Base-by-base conservation (phyloP, 2,113 vertebrate genomes). In the Ornithorhynchus anatinus region DNA sequence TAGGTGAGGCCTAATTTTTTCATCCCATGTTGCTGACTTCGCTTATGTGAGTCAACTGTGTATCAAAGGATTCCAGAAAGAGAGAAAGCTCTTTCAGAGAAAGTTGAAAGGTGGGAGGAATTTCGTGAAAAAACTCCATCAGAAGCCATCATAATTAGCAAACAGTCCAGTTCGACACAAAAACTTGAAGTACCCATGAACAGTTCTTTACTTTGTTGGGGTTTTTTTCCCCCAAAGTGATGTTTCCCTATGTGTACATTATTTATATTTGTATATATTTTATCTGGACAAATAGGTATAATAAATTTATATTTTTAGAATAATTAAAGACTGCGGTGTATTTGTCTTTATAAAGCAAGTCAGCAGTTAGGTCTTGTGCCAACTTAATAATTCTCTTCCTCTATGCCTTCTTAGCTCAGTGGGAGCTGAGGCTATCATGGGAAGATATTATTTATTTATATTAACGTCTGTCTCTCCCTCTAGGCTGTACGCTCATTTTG, bases 241-340 rank as follows among this genome's bases (percentile, higher is more conserved):
- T n/a, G n/a, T n/a, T n/a, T n/a, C n/a, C 3, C 47, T 19, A 12
- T 50, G 25, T 82, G 51, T 37, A 37, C 1, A 48, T 52, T 66
- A 58, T 69, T 39, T 62, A 5, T 5, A 67, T 76, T 66, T 59
- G 59, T 42, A 43, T 44, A 5, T 38, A 54, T 71, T 73, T 72
- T 65, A n/a, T 52, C 17, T 36, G 45, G 61, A 59, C 3, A 62
- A 23, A 45, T 52, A 56, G 23, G 31, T 8, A 47, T 56, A 69
- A 27, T 56, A 29, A 58, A 47, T 39, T 3, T 51, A 23, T 20
- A 43, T 35, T 76, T 59, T 59, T n/a, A 54, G 67, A 68, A 59
- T 60, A 42, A 56, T 38, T 42, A 35, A 74, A 50, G 5, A 57
- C 59, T 48, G 31, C 15, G 12, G 6, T n/a, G 6, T 17, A 22